Evolutionary conservation across 2,888 invertebrate species (phyloP), one percentile per base, ranked within the genome.

Genomic region (Fabriciana adippe): DNA sequence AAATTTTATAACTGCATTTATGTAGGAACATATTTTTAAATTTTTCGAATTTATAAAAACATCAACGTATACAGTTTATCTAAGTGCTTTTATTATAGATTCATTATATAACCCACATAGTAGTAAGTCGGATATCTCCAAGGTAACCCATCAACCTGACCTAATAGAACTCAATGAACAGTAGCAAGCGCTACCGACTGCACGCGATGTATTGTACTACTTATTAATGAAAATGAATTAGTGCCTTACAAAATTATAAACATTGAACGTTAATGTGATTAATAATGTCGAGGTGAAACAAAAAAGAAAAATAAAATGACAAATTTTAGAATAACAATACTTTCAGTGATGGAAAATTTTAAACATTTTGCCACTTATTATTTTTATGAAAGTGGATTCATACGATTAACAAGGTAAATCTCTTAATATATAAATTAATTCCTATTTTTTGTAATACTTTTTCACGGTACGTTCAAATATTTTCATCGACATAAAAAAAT

Each of bases 121-220:
- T 2, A 55, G 66, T 70, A 68, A 67, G 48, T 76, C 60, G 72
- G 72, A 62, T 59, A 75, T 79, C 67, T 67, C 74, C 78, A 78
- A 72, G 79, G 74, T 78, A 73, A 78, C 79, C 51, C 69, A 74
- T 74, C 67, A 72, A 75, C 73, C 65, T 69, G 66, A 61, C 66
- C 68, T 66, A 69, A 56, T 48, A 54, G 31, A 18, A 60, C 45
- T 54, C 59, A 60, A 66, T 59, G 47, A 60, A 54, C 50, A 55
- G 31, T 60, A 11, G 35, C 26, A 54, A 55, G 48, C 35, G 21
- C 47, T 15, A 26, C 16, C 14, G 64, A 21, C 26, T 45, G 50
- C 73, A 73, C 73, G 70, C 71, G 55, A 73, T 68, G 59, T 47
- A 59, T 65, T 65, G 55, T 67, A 26, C 5, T 26, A 26, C 35